Conservation (phyloP, 2,113 vertebrate species). For the Illadopsis cleaveri region DNA sequence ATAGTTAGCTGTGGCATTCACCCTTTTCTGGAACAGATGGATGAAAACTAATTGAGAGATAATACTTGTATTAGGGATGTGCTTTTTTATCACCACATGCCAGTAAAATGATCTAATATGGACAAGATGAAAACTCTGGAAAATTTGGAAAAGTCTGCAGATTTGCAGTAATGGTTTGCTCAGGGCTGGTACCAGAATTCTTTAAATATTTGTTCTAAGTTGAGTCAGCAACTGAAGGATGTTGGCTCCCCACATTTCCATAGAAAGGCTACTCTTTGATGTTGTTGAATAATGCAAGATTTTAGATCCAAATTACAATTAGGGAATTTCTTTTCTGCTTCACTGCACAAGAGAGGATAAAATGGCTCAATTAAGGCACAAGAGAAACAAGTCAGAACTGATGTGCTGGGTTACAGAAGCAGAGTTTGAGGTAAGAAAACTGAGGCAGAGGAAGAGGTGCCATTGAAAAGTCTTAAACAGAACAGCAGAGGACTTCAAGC, state of each 20-base stretch:
- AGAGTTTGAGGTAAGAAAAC: neutral
- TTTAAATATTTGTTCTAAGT: slow-evolving; percentile 8
- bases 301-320: neutral
- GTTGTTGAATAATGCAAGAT: neutral
- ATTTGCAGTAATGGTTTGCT: neutral
- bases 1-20: neutral
- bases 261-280: neutral
- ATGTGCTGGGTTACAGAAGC: neutral
- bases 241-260: neutral
- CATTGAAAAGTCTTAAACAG: neutral
- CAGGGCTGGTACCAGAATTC: neutral
- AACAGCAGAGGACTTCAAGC: neutral
- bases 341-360: neutral
- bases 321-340: neutral
- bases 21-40: neutral
- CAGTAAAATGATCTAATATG: neutral
- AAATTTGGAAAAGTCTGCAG: neutral
- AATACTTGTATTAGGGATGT: neutral
- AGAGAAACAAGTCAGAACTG: neutral
- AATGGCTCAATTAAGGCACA: neutral
- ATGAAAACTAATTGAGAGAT: neutral
- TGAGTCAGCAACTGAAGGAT: neutral
- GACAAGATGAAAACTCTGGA: neutral
- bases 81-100: neutral
- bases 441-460: neutral